A percentile compares a stretch with the other conserved stretches of the same genome.
Evolutionary conservation across 2,888 invertebrate genomes (phyloP).

Genomic region (Conchocele bisecta): DNA sequence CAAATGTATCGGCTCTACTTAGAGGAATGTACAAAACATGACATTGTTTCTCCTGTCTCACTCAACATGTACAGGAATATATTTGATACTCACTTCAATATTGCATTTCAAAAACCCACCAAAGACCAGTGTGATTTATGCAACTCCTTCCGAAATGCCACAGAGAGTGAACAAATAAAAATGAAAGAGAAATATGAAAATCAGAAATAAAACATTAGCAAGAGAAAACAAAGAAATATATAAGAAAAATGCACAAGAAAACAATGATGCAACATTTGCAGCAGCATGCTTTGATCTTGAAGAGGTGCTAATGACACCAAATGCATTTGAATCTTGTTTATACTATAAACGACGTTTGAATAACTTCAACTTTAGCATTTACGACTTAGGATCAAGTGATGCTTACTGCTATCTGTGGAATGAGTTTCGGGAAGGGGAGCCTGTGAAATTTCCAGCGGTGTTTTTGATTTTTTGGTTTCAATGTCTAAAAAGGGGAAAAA

Average conservation of each 20-base stretch:
- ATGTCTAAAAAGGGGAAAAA: constrained; percentile 26
- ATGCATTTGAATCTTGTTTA: constrained; percentile 36
- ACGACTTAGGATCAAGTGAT: constrained; percentile 30
- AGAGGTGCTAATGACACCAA: constrained; percentile 49
- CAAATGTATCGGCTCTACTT: constrained; percentile 50
- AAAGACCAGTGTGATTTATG: constrained; percentile 38
- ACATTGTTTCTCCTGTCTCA: constrained; percentile 1
- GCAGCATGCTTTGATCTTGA: constrained; percentile 52
- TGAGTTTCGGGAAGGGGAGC: constrained; percentile 47
- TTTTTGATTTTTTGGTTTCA: constrained; percentile 18
- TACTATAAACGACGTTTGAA: constrained; percentile 48
- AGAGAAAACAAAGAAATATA: constrained; percentile 40
- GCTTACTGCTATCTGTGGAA: constrained; percentile 46
- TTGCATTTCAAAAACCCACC: constrained; percentile 34
- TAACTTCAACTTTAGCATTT: constrained; percentile 48
- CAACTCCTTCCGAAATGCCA: constrained; percentile 8
- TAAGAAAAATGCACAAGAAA: constrained; percentile 24
- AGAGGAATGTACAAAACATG: constrained; percentile 33
- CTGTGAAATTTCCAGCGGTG: constrained; percentile 33
- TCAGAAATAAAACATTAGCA: constrained; percentile 22
- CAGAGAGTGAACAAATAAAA: constrained; percentile 11
- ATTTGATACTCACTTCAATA: constrained; percentile 28
- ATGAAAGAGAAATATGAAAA: constrained; percentile 26
- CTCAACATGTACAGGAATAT: constrained; percentile 25
- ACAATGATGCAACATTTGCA: constrained; percentile 13